Evolutionary conservation across 2,797 vertebrate species (phyloP).

Genomic region (Euthynnus affinis): DNA sequence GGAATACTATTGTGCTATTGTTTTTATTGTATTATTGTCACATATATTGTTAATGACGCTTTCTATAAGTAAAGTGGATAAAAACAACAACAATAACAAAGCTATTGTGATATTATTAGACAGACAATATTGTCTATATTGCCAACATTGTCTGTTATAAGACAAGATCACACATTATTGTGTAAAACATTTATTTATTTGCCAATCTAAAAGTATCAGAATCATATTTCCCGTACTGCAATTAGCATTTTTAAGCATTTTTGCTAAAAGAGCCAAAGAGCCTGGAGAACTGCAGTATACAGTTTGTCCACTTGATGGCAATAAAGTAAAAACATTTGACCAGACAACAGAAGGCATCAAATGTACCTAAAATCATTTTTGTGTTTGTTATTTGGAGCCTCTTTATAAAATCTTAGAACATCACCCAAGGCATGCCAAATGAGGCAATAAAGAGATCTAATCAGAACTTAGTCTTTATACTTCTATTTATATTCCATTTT

Average conservation of each 20-base stretch:
- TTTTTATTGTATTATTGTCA: too few species aligned
- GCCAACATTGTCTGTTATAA: too few species aligned
- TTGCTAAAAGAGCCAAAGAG: background rate
- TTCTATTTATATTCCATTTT: too few species aligned
- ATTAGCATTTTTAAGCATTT: background rate
- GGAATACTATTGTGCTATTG: background rate
- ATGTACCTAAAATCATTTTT: background rate
- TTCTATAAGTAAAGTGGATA: too few species aligned
- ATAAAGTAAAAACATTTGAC: conserved; percentile 12
- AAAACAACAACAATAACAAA: too few species aligned
- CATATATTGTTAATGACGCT: too few species aligned
- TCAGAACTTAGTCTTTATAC: background rate
- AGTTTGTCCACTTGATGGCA: conserved; percentile 58
- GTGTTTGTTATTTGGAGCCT: too few species aligned
- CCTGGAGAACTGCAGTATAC: conserved; percentile 7
- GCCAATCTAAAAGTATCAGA: background rate
- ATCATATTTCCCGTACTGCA: background rate
- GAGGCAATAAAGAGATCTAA: background rate
- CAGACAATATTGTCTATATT: background rate
- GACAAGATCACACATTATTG: background rate
- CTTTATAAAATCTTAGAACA: conserved; percentile 7
- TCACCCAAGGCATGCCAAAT: background rate
- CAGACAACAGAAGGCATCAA: background rate
- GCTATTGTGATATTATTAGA: too few species aligned
- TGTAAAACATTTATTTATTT: background rate